These are phyloP conservation scores for Neopipo cinnamomea DNA, from an alignment of 2,113 vertebrate genomes.

Conservation along the genomic window DNA sequence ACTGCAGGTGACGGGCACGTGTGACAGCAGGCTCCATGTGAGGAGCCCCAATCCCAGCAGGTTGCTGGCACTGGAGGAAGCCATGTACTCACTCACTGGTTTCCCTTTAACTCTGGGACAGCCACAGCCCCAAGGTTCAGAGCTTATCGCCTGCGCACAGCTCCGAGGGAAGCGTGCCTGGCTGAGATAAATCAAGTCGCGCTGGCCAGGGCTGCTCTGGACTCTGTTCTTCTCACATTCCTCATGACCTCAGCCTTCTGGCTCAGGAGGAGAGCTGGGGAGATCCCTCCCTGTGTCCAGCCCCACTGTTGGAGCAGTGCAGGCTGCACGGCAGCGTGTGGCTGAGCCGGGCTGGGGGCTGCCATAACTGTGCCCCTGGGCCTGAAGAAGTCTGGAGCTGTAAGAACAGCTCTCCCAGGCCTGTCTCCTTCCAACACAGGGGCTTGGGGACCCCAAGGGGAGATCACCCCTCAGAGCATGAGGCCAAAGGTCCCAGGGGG, in stretches of 20 bases:
- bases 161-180: conserved; percentile 54
- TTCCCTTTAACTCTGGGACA: conserved; percentile 51
- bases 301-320: fast-evolving
- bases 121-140: background rate
- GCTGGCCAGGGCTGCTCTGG: conserved; percentile 41
- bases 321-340: fast-evolving
- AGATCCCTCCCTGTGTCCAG: background rate
- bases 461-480: fast-evolving
- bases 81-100: background rate
- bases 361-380: background rate
- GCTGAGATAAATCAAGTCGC: conserved; percentile 36
- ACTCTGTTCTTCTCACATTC: conserved; percentile 55
- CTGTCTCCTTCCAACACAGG: background rate
- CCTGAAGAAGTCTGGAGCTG: background rate
- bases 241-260: conserved; percentile 51
- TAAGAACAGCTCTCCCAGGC: background rate
- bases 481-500: background rate
- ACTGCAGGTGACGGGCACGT: background rate
- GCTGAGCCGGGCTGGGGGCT: fast-evolving
- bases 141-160: conserved; percentile 5
- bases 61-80: background rate
- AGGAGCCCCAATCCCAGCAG: background rate
- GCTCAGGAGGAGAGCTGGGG: background rate
- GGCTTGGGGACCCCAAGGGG: background rate
- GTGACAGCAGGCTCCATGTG: background rate